These are phyloP conservation scores for Philypnodon macrostomus DNA, from an alignment of 2,797 vertebrate genomes.

Conservation along the genomic window DNA sequence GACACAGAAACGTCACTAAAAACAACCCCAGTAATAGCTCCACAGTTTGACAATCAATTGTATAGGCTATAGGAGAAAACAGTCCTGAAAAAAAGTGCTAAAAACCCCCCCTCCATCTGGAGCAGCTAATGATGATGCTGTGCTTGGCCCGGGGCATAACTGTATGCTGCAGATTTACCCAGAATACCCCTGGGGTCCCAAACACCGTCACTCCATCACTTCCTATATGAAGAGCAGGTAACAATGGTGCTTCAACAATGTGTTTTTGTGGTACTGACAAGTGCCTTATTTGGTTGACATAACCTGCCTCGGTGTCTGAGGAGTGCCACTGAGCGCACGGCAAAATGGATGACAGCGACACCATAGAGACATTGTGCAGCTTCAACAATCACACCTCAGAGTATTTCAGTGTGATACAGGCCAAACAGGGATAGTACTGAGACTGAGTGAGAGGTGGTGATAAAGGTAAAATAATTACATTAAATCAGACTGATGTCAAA, in stretches of 20 bases:
- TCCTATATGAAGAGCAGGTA: conserved; percentile 67
- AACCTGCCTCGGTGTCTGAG: conserved; percentile 59
- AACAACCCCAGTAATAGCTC: no score
- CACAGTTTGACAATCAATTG: neutral
- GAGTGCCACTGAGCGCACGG: conserved; percentile 50
- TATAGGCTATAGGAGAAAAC: neutral
- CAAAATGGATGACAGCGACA: conserved; percentile 66
- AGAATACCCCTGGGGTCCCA: conserved; percentile 58
- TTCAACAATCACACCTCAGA: conserved; percentile 54
- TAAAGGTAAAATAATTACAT: conserved; percentile 58
- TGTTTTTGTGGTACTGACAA: conserved; percentile 75
- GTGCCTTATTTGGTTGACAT: conserved; percentile 74
- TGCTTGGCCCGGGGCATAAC: conserved; percentile 67
- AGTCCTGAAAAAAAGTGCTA: conserved; percentile 52
- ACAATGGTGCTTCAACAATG: conserved; percentile 71
- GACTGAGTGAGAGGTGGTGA: conserved; percentile 37
- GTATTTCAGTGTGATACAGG: conserved; percentile 44
- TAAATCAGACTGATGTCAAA: conserved; percentile 38
- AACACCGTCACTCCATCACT: conserved; percentile 68
- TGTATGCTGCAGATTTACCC: conserved; percentile 69
- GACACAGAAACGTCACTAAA: no score
- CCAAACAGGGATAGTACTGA: conserved; percentile 10
- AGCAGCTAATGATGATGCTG: conserved; percentile 75
- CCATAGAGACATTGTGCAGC: conserved; percentile 62
- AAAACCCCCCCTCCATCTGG: conserved; percentile 65